Evolutionary conservation across 2,888 invertebrate genomes (phyloP).

Genomic region (Panzeria rudis): DNA sequence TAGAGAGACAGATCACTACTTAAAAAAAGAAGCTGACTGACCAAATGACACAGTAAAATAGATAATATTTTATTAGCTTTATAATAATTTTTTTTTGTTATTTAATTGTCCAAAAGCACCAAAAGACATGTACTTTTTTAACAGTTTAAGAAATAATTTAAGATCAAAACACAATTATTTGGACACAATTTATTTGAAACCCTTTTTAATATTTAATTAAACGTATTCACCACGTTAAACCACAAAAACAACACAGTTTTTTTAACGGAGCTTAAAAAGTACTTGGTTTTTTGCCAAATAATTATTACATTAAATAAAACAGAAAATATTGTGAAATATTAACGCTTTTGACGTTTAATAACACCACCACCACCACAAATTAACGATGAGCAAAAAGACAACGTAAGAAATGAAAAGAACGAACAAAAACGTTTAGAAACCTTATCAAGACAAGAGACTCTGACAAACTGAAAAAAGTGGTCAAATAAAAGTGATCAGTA

Average conservation of each 20-base stretch:
- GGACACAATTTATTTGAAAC: slow-evolving; percentile 12
- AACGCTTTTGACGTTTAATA: slow-evolving; percentile 55
- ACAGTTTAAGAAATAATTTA: slow-evolving; percentile 10
- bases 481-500: slow-evolving; percentile 61
- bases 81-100: neutral
- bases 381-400: slow-evolving; percentile 68
- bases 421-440: slow-evolving; percentile 75
- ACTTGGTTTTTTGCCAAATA: slow-evolving; percentile 6
- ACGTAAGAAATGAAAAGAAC: slow-evolving; percentile 59
- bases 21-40: slow-evolving; percentile 65
- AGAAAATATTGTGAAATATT: slow-evolving; percentile 44
- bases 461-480: slow-evolving; percentile 81
- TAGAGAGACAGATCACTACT: slow-evolving; percentile 69
- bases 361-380: slow-evolving; percentile 64
- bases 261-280: neutral
- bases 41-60: slow-evolving; percentile 63
- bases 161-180: slow-evolving; percentile 16
- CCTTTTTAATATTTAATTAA: slow-evolving; percentile 44
- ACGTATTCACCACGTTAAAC: slow-evolving; percentile 64
- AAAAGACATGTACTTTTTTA: slow-evolving; percentile 12
- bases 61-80: neutral
- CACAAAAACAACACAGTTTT: slow-evolving; percentile 63
- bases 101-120: slow-evolving; percentile 24
- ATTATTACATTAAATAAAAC: slow-evolving; percentile 33
- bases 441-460: slow-evolving; percentile 84